phyloP scores from a whole-genome alignment of 2,797 vertebrate species.

The Falco columbarius region DNA sequence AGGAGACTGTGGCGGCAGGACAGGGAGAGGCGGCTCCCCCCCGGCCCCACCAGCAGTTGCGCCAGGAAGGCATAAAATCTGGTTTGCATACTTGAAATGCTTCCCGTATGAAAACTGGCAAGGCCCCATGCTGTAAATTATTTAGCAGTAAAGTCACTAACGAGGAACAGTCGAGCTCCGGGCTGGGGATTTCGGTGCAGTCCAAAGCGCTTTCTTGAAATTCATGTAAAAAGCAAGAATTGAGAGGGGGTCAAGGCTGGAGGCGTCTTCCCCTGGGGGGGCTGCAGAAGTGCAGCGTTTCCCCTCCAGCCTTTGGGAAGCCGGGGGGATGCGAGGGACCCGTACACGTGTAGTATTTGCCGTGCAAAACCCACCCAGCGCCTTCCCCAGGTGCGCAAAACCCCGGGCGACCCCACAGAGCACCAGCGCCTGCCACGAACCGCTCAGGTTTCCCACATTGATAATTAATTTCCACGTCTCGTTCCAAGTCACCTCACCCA shows the following conservation, averaged over 20 bases:
- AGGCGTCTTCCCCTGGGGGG: not conserved
- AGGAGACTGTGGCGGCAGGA: not conserved
- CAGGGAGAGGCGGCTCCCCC: not conserved
- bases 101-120: constrained; percentile 68
- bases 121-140: constrained; percentile 62
- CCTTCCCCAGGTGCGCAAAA: not conserved
- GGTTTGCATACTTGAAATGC: constrained; percentile 73
- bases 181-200: not conserved
- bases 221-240: not conserved
- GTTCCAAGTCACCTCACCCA: fast-evolving
- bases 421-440: not conserved
- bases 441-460: fast-evolving
- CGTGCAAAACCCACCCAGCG: not conserved
- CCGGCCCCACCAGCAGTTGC: constrained; percentile 23
- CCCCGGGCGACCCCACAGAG: not conserved
- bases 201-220: not conserved
- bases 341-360: fast-evolving
- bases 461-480: not conserved
- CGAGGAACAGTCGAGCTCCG: not conserved
- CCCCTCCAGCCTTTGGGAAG: constrained; percentile 32
- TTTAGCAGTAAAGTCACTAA: constrained; percentile 73
- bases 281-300: not conserved
- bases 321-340: not conserved
- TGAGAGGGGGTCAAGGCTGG: not conserved
- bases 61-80: constrained; percentile 61